phyloP scores from a whole-genome alignment of 1,140 invertebrate genomes.

The Drosophila sechellia region DNA sequence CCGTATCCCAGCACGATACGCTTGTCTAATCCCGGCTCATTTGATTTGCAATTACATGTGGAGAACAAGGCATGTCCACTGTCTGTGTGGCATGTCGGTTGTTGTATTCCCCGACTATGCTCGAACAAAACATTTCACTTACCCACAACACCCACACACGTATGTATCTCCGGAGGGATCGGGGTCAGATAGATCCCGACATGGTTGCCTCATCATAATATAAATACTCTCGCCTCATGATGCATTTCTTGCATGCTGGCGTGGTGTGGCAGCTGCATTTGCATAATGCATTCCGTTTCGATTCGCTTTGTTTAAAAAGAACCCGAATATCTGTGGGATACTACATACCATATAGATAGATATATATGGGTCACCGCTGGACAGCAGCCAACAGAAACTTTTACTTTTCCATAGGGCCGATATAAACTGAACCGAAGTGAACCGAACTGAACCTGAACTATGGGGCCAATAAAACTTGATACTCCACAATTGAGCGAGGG shows the following conservation, averaged over 20 bases:
- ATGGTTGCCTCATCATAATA: constrained; percentile 45
- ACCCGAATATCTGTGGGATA: constrained; percentile 49
- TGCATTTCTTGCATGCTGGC: constrained; percentile 34
- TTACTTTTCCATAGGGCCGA: constrained; percentile 48
- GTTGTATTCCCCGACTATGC: constrained; percentile 15
- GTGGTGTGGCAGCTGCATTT: constrained; percentile 64
- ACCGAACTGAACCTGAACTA: constrained; percentile 44
- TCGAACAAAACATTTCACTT: constrained; percentile 38
- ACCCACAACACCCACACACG: constrained; percentile 31
- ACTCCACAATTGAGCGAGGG: constrained; percentile 53
- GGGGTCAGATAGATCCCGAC: constrained; percentile 5
- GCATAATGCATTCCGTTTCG: constrained; percentile 65
- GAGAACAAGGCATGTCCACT: constrained; percentile 42
- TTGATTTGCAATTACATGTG: constrained; percentile 38
- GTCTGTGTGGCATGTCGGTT: constrained; percentile 4
- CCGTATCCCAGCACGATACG: neutral
- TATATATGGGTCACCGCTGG: constrained; percentile 65
- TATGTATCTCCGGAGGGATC: neutral
- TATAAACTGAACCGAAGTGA: neutral
- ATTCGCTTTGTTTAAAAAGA: constrained; percentile 36
- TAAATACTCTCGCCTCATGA: constrained; percentile 48
- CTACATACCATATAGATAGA: neutral
- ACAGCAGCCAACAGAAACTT: constrained; percentile 55
- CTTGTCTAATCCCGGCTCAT: constrained; percentile 32
- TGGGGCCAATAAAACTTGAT: constrained; percentile 76